A percentile compares a stretch with the other conserved stretches of the same genome.
Conservation (phyloP, 2,797 vertebrate genomes). For the Gymnoscopelus microlampas region DNA sequence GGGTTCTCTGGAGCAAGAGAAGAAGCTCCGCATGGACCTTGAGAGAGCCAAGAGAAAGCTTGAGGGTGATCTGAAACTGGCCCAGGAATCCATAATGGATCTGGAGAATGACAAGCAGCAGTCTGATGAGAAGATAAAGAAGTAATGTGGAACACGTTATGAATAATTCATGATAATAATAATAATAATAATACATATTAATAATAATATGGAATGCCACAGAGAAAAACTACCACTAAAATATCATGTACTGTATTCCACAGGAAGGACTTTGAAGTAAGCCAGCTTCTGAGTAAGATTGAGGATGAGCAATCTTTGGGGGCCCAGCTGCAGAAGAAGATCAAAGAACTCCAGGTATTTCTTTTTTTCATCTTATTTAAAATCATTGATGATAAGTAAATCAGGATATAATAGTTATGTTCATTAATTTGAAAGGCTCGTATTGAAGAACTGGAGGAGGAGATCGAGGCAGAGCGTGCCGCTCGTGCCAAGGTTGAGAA, state of each 20-base stretch:
- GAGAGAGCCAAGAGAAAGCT: slow-evolving; percentile 89
- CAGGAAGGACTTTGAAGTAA: too few relatives aligned
- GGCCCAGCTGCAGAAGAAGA: slow-evolving; percentile 90
- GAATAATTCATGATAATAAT: too few relatives aligned
- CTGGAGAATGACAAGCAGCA: too few relatives aligned
- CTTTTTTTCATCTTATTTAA: too few relatives aligned
- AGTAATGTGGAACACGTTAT: too few relatives aligned
- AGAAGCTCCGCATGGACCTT: slow-evolving; percentile 87
- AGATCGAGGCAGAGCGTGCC: slow-evolving; percentile 69
- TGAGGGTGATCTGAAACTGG: slow-evolving; percentile 88
- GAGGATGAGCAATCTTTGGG: slow-evolving; percentile 87
- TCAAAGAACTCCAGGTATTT: slow-evolving; percentile 89
- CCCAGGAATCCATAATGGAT: too few relatives aligned
- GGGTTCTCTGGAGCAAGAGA: slow-evolving; percentile 89
- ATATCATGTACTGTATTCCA: slow-evolving; percentile 17
- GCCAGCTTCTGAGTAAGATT: slow-evolving; percentile 58
- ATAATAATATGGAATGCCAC: too few relatives aligned
- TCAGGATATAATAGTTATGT: not conserved
- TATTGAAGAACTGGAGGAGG: slow-evolving; percentile 90
- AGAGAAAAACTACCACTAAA: too few relatives aligned
- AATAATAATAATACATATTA: too few relatives aligned
- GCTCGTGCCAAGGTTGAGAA: too few relatives aligned
- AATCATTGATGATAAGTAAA: too few relatives aligned
- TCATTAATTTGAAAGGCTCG: slow-evolving; percentile 77
- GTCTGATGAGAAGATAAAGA: too few relatives aligned